phyloP scores from a whole-genome alignment of 2,113 vertebrate species.

The Ceratotherium simum region DNA sequence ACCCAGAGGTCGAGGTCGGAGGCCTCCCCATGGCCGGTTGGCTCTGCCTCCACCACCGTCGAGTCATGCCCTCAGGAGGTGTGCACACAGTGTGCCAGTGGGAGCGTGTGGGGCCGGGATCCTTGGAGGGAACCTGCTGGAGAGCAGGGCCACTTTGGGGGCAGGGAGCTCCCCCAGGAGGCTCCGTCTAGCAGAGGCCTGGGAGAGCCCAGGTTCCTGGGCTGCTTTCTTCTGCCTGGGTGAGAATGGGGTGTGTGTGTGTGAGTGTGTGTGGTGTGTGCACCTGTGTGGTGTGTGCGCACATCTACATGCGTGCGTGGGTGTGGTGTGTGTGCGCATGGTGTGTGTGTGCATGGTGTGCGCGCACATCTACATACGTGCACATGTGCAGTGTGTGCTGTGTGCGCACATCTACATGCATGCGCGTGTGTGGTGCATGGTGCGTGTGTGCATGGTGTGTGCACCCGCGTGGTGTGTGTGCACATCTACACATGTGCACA shows the following conservation, averaged over 20 bases:
- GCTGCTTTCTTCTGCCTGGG: background rate
- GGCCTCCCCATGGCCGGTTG: rapidly evolving
- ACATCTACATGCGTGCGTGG: background rate
- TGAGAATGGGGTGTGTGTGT: rapidly evolving
- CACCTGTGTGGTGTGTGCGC: no score
- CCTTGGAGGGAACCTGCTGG: background rate
- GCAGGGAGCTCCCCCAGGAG: background rate
- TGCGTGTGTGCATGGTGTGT: rapidly evolving
- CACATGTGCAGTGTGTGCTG: background rate
- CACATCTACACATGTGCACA: no score
- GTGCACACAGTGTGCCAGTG: background rate
- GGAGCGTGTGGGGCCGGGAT: no score
- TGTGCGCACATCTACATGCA: background rate
- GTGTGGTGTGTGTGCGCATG: background rate
- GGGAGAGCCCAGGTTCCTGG: background rate
- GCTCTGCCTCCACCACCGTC: background rate
- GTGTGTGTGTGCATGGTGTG: background rate
- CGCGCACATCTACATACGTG: background rate
- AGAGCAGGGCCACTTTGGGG: background rate
- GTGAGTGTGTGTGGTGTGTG: background rate
- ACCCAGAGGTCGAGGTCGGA: rapidly evolving
- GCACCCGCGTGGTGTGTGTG: no score
- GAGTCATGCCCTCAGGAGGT: background rate
- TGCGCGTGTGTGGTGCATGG: no score
- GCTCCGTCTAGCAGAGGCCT: background rate